Evolutionary conservation across 2,113 vertebrate species (phyloP), one percentile per base, ranked within the genome.

Genomic region (Coturnix japonica): DNA sequence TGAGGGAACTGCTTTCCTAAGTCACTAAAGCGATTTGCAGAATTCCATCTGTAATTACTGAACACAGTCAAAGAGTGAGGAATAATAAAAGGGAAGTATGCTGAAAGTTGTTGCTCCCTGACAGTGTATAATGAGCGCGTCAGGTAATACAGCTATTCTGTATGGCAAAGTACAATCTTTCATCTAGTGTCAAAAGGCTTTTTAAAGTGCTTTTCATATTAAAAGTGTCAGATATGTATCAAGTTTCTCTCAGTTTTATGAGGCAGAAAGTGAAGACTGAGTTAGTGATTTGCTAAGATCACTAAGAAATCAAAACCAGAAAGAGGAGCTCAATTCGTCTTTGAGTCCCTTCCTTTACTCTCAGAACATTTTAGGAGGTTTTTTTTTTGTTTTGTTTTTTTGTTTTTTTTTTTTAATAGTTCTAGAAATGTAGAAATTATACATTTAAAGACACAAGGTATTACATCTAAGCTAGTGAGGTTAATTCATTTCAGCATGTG

Each of bases 191-290:
- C 92, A 93, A 92, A 93, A 93, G 90, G 81, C 92, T 92, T 94
- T 95, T 81, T 93, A 93, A 96, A 96, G 91, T 96, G 91, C 89
- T 95, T 91, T 95, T 94, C 78, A 64, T 93, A 96, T 93, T 96
- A 92, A 87, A 92, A 61, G 78, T 92, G 91, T 92, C 92, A 92
- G 89, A 82, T 82, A 95, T 60, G 66, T 85, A 96, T 96, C 89
- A 83, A 41, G 37, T 35, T 78, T 95, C 79, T 6, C 75, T 85
- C 79, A 82, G 7, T 91, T 96, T 94, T 91, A 90, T 86, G 88
- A 90, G 35, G 87, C 80, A 84, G 93, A 95, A 90, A 95, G 73
- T 94, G 89, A 95, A 87, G 94, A 95, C 94, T 93, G 92, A 93
- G 75, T 85, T 94, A 91, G 94, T 95, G 94, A 94, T 95, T 95